Base-by-base conservation (phyloP, 2,888 invertebrate genomes). In the Andrena praecox region DNA sequence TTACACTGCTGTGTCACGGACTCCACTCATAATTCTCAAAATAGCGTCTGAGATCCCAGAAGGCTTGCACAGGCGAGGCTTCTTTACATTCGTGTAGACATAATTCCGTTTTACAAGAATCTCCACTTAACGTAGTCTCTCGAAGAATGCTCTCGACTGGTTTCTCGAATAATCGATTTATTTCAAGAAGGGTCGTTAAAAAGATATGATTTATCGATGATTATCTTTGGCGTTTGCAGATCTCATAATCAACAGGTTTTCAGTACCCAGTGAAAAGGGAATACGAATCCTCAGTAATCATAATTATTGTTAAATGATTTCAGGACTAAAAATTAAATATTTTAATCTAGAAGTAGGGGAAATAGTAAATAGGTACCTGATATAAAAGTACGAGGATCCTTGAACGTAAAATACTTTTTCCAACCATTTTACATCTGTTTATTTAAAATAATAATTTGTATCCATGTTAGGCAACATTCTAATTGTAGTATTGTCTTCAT, bases 111-210 rank as follows among this genome's bases (percentile, higher is more conserved):
- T 20, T 56, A 72, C 72, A 66, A 72, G 72, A 50, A 50, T 72
- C 35, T 72, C 24, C 72, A 24, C 72, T 77, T 77, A 72, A 56
- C 29, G 10, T 1, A 8, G 35, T 52, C 8, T 27, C 2, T 50
- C 24, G 20, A 66, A 50, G 59, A 66, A 60, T 60, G 27, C 10
- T 4, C 33, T 50, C 2, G 24, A 35, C 59, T 42, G 59, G 29
- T 50, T 52, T 52, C 73, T 66, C 66, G n/a, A 20, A 52, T 50
- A 50, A 64, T 56, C 59, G 56, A 59, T 59, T 72, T 72, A 72
- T 16, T 33, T 50, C 12, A 16, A 4, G 48, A 42, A 48, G 42
- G 54, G 27, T 35, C 42, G 69, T 76, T 76, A 76, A 70, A 76
- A 52, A 20, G 62, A 20, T n/a, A 64, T n/a, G 70, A 63, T 70